These are phyloP conservation scores for Athrips mouffetella DNA, from an alignment of 2,888 invertebrate species.

Conservation along the genomic window DNA sequence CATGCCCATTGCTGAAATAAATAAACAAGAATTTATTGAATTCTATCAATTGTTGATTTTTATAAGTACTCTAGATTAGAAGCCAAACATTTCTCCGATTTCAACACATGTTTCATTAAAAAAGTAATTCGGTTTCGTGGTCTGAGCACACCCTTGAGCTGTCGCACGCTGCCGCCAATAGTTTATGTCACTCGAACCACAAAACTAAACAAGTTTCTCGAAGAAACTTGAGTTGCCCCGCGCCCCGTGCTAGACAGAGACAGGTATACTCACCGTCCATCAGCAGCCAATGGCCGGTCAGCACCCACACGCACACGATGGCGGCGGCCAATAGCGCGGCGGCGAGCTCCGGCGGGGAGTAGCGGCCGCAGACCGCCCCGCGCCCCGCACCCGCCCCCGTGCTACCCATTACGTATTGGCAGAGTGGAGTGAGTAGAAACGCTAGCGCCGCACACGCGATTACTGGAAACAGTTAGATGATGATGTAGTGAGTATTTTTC, in stretches of 20 bases:
- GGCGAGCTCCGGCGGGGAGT: constrained; percentile 95
- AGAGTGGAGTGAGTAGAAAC: constrained; percentile 97
- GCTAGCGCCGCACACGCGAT: constrained; percentile 98
- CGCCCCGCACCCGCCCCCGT: constrained; percentile 82
- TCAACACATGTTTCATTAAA: too few species aligned
- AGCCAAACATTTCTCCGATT: too few species aligned
- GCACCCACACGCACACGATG: constrained; percentile 98
- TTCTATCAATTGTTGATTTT: too few species aligned
- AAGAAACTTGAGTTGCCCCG: too few species aligned
- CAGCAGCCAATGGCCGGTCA: constrained; percentile 98
- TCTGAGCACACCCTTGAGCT: too few species aligned
- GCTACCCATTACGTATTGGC: constrained; percentile 88
- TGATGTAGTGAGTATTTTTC: too few species aligned
- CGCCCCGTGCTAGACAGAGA: background rate
- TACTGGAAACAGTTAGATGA: constrained; percentile 83
- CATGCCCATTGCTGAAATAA: constrained; percentile 94
- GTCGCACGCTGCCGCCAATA: too few species aligned
- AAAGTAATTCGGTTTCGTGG: too few species aligned
- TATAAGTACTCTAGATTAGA: too few species aligned
- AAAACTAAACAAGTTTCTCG: too few species aligned
- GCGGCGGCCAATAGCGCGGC: constrained; percentile 94
- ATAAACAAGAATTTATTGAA: background rate
- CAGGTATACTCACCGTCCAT: constrained; percentile 87
- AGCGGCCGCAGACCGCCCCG: constrained; percentile 94
- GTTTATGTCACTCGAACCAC: too few species aligned